Percentiles rank a stretch among this genome's conserved stretches.
These are phyloP conservation scores for Noctuana brunneofusca DNA, from an alignment of 2,888 invertebrate genomes.

Conservation along the genomic window DNA sequence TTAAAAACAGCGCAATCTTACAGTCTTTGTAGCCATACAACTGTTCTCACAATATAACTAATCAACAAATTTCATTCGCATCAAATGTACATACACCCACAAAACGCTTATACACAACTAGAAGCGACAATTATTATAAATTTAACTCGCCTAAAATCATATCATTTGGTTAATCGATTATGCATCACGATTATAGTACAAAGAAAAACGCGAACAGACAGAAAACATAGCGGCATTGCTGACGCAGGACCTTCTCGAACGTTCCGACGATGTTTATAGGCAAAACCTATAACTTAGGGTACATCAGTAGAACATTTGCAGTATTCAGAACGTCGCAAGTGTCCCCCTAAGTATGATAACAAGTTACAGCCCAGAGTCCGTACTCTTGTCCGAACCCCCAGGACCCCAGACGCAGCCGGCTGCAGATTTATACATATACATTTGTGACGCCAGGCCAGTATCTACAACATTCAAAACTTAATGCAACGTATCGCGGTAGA, in stretches of 20 bases:
- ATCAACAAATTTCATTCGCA: slow-evolving; percentile 55
- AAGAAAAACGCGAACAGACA: slow-evolving; percentile 48
- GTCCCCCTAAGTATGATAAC: slow-evolving; percentile 70
- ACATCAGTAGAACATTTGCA: background rate
- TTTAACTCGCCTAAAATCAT: slow-evolving; percentile 23
- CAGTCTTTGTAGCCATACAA: slow-evolving; percentile 25
- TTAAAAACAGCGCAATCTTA: slow-evolving; percentile 15
- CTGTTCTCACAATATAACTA: slow-evolving; percentile 57
- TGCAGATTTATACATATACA: slow-evolving; percentile 26
- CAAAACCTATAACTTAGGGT: background rate
- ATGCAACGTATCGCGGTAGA: slow-evolving; percentile 13
- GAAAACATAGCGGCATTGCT: slow-evolving; percentile 58
- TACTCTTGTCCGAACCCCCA: background rate
- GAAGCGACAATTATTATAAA: slow-evolving; percentile 34
- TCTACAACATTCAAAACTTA: slow-evolving; percentile 19
- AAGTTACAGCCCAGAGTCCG: slow-evolving; percentile 36
- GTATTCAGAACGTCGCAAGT: background rate
- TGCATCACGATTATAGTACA: slow-evolving; percentile 37
- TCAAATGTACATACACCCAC: slow-evolving; percentile 34
- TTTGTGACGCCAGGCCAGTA: slow-evolving; percentile 53
- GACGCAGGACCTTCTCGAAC: background rate
- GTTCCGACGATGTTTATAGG: background rate
- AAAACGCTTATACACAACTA: slow-evolving; percentile 10
- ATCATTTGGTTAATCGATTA: slow-evolving; percentile 35
- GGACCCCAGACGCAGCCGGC: background rate